Conservation (phyloP, 2,113 vertebrate genomes). For the Hippocampus zosterae region DNA sequence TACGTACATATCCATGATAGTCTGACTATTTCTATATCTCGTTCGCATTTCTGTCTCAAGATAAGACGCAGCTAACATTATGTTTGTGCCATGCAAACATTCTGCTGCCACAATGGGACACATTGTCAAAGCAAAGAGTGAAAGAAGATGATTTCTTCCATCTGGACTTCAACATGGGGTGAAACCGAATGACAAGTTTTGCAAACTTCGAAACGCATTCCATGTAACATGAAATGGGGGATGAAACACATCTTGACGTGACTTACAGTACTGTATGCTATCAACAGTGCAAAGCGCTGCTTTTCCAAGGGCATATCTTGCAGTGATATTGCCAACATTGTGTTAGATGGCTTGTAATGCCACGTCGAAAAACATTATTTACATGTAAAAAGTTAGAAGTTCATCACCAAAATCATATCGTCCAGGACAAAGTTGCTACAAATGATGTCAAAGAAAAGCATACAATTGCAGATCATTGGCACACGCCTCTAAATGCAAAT, state of each 20-base stretch:
- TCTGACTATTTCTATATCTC: constrained; percentile 4
- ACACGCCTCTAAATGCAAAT: constrained; percentile 25
- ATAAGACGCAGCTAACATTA: constrained; percentile 37
- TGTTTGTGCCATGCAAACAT: constrained; percentile 52
- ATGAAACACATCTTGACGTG: constrained; percentile 14
- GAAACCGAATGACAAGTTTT: constrained; percentile 30
- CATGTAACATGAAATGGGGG: constrained; percentile 22
- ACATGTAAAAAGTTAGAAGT: constrained; percentile 41
- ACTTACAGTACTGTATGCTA: constrained; percentile 16
- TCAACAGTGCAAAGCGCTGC: constrained; percentile 53
- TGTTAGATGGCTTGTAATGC: constrained; percentile 36
- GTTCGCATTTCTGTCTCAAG: constrained; percentile 27
- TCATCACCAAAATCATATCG: constrained; percentile 41
- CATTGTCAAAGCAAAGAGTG: constrained; percentile 35
- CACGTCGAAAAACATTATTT: constrained; percentile 42
- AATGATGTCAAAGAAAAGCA: constrained; percentile 45
- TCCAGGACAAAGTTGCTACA: constrained; percentile 31
- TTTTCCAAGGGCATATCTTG: constrained; percentile 26
- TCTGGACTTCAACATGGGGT: not conserved
- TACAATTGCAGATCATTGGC: constrained; percentile 29
- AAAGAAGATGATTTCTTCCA: not conserved
- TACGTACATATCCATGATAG: constrained; percentile 1
- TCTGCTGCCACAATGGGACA: constrained; percentile 29
- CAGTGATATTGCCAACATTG: constrained; percentile 20
- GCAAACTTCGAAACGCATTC: constrained; percentile 20